Base-by-base conservation (phyloP, 2,113 vertebrate species). In the Myrmecophaga tridactyla region DNA sequence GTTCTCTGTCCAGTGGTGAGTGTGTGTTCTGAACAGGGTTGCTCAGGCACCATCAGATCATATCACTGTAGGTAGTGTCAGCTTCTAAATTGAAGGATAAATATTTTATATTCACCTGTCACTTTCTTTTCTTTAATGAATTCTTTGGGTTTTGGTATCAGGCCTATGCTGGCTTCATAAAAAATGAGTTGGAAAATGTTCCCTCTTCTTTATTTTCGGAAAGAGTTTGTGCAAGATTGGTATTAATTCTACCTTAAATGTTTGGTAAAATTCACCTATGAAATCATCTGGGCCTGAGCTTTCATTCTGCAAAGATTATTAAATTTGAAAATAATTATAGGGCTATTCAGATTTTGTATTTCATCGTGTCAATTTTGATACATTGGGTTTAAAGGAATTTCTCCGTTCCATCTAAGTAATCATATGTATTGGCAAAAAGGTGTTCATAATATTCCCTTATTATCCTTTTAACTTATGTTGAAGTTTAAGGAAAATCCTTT, bases 391-490 rank as follows among this genome's bases (percentile, higher is more conserved):
- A 14, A 81, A n/a, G 6, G 46, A 65, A 46, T 82, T 81, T 81
- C n/a, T n/a, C n/a, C n/a, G 39, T 31, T 62, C 84, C 6, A 51
- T 34, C 11, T 75, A 89, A 78, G 7, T 89, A 65, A 29, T 76
- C n/a, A 85, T 41, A 65, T 92, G 63, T n/a, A 56, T 77, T 90
- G 41, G 62, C 78, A 70, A 84, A 89, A 84, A 81, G n/a, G n/a
- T n/a, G n/a, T n/a, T n/a, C n/a, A n/a, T n/a, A n/a, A n/a, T n/a
- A n/a, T n/a, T n/a, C n/a, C 39, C 23, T 58, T 76, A 62, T 60
- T 70, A 73, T 60, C 77, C 48, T 84, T 84, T 77, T 60, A 69
- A 90, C 41, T 48, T 94, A 39, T 76, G 15, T 53, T 31, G 41
- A 23, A 31, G 75, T 83, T 94, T 94, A 76, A 17, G 46, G 75